phyloP scores from a whole-genome alignment of 2,888 invertebrate genomes.

The Ichneumoninae sp. region DNA sequence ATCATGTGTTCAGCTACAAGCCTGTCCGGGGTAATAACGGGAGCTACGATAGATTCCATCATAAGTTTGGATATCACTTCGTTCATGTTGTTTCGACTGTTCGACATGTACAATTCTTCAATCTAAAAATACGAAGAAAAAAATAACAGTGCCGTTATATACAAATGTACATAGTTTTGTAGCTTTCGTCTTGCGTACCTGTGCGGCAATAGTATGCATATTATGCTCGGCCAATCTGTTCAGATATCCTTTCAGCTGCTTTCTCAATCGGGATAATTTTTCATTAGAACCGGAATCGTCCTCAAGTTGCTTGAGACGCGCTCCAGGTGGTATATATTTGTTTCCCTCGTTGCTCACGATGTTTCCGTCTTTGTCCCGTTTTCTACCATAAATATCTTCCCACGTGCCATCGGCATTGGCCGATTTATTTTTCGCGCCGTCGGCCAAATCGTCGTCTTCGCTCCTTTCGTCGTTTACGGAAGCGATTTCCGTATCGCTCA shows the following conservation, averaged over 20 bases:
- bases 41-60: slow-evolving; percentile 88
- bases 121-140: slow-evolving; percentile 85
- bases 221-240: slow-evolving; percentile 95
- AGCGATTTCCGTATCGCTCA: slow-evolving; percentile 65
- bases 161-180: background rate
- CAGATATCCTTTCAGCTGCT: slow-evolving; percentile 94
- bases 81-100: slow-evolving; percentile 94
- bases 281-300: slow-evolving; percentile 85
- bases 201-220: slow-evolving; percentile 91
- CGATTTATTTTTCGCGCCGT: slow-evolving; percentile 57
- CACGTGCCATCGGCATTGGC: slow-evolving; percentile 84
- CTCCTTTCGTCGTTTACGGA: slow-evolving; percentile 55
- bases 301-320: slow-evolving; percentile 87
- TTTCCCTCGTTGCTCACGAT: slow-evolving; percentile 87
- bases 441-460: slow-evolving; percentile 47
- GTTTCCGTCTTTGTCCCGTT: slow-evolving; percentile 92
- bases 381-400: slow-evolving; percentile 98
- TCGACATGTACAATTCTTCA: slow-evolving; percentile 91
- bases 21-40: slow-evolving; percentile 89
- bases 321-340: slow-evolving; percentile 94
- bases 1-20: slow-evolving; percentile 94
- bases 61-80: slow-evolving; percentile 90
- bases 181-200: slow-evolving; percentile 77
- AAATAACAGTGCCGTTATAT: background rate
- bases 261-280: slow-evolving; percentile 88